phyloP scores from a whole-genome alignment of 2,888 invertebrate species.

The Gibbula magus region DNA sequence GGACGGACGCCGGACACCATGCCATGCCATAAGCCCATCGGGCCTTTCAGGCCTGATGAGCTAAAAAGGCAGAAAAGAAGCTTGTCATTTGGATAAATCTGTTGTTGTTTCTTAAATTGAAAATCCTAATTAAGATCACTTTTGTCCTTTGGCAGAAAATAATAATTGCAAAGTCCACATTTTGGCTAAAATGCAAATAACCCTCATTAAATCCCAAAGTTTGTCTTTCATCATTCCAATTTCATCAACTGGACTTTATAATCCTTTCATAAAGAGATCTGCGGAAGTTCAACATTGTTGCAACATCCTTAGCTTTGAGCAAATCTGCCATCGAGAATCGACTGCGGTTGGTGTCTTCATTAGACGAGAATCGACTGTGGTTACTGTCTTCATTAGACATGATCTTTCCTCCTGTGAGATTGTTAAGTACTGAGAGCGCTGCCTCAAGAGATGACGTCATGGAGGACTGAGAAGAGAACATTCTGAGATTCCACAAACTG shows the following conservation, averaged over 20 bases:
- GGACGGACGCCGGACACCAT: too few species aligned
- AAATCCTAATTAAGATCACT: too few species aligned
- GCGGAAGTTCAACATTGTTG: slow-evolving; percentile 61
- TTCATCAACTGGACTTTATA: not conserved
- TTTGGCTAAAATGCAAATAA: too few species aligned
- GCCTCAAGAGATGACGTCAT: slow-evolving; percentile 62
- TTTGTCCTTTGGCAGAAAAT: too few species aligned
- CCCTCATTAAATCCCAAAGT: not conserved
- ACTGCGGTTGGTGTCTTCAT: not conserved
- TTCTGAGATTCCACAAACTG: slow-evolving; percentile 62
- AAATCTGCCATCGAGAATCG: slow-evolving; percentile 60
- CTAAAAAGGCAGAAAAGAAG: too few species aligned
- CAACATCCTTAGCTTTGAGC: slow-evolving; percentile 57
- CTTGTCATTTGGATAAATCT: too few species aligned
- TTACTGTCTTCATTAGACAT: not conserved
- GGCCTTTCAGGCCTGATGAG: too few species aligned
- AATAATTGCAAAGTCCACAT: too few species aligned
- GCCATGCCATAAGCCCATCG: too few species aligned
- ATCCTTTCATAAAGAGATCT: slow-evolving; percentile 52
- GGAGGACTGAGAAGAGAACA: slow-evolving; percentile 63
- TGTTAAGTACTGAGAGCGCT: slow-evolving; percentile 37
- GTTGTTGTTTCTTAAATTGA: too few species aligned
- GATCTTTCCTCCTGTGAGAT: not conserved
- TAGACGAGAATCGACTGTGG: too few species aligned
- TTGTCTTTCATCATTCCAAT: not conserved